Conservation (phyloP, 2,113 vertebrate genomes). For the Xenopus laevis region DNA sequence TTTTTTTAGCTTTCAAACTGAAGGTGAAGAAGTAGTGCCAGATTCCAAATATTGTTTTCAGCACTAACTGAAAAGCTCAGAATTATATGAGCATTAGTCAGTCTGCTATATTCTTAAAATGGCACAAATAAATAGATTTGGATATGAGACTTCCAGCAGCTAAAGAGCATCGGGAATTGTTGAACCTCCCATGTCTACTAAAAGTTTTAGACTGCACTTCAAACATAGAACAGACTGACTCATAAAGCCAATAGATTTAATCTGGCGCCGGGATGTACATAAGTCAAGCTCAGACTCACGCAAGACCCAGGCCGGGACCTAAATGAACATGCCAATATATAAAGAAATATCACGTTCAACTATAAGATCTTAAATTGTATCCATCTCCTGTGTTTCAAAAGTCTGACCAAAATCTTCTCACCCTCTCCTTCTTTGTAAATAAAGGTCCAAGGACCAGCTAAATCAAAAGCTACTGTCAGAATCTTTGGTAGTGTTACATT, state of each 20-base stretch:
- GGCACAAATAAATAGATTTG: not conserved
- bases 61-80: slow-evolving; percentile 9
- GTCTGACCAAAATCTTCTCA: too few relatives aligned
- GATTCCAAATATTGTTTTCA: slow-evolving; percentile 18
- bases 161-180: slow-evolving; percentile 1
- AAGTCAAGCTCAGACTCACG: slow-evolving; percentile 49
- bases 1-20: slow-evolving; percentile 24
- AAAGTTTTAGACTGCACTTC: slow-evolving; percentile 17
- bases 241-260: slow-evolving; percentile 68
- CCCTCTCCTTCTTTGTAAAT: too few relatives aligned
- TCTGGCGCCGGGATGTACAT: slow-evolving; percentile 62
- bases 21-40: slow-evolving; percentile 9
- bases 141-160: slow-evolving; percentile 5
- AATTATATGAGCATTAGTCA: slow-evolving; percentile 11
- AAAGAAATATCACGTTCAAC: not conserved
- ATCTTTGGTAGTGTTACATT: too few relatives aligned
- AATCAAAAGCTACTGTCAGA: too few relatives aligned
- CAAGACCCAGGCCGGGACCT: too few relatives aligned
- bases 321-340: not conserved
- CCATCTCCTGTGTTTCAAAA: too few relatives aligned
- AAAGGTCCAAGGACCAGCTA: too few relatives aligned
- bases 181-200: slow-evolving; percentile 19
- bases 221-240: slow-evolving; percentile 64
- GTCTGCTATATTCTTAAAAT: not conserved
- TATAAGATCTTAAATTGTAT: not conserved